These are phyloP conservation scores for Chiloscyllium punctatum DNA, from an alignment of 2,797 vertebrate species.

Conservation along the genomic window DNA sequence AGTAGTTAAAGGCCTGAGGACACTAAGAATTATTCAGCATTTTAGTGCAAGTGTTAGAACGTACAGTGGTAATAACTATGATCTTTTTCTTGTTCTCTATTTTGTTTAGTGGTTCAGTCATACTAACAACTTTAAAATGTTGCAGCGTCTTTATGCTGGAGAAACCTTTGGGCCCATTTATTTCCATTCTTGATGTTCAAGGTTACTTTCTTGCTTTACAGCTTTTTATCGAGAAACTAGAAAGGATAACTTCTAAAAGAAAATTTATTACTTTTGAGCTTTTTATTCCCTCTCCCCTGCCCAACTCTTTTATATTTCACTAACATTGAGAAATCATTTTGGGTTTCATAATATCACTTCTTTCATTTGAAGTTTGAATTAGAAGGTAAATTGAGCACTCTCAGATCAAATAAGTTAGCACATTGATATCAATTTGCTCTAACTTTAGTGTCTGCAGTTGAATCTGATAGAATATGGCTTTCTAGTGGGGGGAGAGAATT, in stretches of 20 bases:
- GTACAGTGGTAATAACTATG: neutral
- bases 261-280: neutral
- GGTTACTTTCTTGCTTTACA: neutral
- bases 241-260: neutral
- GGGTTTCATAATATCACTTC: neutral
- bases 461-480: neutral
- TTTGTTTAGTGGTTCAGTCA: neutral
- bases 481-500: neutral
- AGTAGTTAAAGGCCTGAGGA: neutral
- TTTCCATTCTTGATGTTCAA: neutral
- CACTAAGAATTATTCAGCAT: neutral
- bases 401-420: neutral
- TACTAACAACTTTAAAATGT: neutral
- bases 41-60: neutral
- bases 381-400: neutral
- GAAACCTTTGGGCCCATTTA: neutral
- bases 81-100: too few relatives aligned
- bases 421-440: neutral
- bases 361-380: neutral
- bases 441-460: neutral
- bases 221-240: neutral
- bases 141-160: neutral
- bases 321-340: neutral
- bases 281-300: neutral
- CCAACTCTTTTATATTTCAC: neutral